A percentile compares a stretch with the other conserved stretches of the same genome.
Evolutionary conservation across 2,113 vertebrate genomes (phyloP).

Genomic region (Acrocephalus arundinaceus): DNA sequence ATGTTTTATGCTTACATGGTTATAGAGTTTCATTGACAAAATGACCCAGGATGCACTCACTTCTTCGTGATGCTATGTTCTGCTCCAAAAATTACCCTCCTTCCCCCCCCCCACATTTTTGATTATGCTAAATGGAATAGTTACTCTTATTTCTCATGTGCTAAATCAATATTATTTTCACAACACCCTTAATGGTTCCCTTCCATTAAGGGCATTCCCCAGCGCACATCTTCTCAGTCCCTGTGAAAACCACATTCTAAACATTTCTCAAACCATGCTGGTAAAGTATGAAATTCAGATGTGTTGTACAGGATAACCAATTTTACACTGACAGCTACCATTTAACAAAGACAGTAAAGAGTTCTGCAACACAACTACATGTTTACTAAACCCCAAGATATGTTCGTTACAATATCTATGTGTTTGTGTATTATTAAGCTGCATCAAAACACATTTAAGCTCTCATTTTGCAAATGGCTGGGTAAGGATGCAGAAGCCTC

Average conservation of each 20-base stretch:
- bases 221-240: neutral
- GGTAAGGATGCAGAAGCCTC: neutral
- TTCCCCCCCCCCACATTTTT: neutral
- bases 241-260: neutral
- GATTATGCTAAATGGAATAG: neutral
- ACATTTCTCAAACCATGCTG: neutral
- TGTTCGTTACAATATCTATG: neutral
- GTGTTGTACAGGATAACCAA: neutral
- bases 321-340: neutral
- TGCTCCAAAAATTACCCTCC: neutral
- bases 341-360: neutral
- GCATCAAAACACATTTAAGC: neutral
- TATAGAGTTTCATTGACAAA: neutral
- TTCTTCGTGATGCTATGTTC: neutral
- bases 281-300: neutral
- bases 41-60: neutral
- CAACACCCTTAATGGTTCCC: neutral
- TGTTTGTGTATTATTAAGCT: neutral
- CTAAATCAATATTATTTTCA: neutral
- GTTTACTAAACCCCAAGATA: neutral
- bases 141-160: neutral
- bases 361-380: neutral
- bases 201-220: neutral
- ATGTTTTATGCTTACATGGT: neutral
- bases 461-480: neutral